These are phyloP conservation scores for Noctua pronuba DNA, from an alignment of 2,888 invertebrate species.

Conservation along the genomic window DNA sequence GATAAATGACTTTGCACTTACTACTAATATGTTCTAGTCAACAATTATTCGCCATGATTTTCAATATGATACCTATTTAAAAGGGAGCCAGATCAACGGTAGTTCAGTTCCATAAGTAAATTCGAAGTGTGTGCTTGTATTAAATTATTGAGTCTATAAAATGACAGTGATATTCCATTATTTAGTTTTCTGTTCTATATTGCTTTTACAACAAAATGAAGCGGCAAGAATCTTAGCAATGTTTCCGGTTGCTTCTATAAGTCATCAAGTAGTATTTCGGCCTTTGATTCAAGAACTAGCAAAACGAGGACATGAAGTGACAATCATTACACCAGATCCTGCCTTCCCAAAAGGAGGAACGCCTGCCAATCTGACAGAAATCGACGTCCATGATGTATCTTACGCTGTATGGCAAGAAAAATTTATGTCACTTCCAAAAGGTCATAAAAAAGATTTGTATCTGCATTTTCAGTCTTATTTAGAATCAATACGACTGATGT, in stretches of 20 bases:
- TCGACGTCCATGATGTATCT: constrained; percentile 75
- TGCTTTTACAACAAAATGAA: constrained; percentile 16
- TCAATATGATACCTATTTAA: constrained; percentile 1
- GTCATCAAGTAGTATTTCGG: constrained; percentile 44
- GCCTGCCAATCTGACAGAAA: constrained; percentile 75
- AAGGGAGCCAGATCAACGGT: not conserved
- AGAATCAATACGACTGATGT: constrained; percentile 40
- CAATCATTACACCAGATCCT: constrained; percentile 53
- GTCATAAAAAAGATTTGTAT: constrained; percentile 18
- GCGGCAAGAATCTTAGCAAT: constrained; percentile 36
- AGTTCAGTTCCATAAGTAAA: not conserved
- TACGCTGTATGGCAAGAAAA: constrained; percentile 67
- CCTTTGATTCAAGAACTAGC: constrained; percentile 37
- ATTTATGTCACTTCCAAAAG: constrained; percentile 35
- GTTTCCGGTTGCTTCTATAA: constrained; percentile 38
- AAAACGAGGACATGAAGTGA: constrained; percentile 42
- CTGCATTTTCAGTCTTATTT: constrained; percentile 14
- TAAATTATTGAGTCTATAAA: not conserved
- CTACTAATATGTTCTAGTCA: not conserved
- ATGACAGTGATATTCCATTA: constrained; percentile 5
- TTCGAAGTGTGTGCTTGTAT: not conserved
- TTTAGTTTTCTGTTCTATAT: not conserved
- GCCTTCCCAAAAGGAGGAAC: constrained; percentile 70
- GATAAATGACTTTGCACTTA: constrained; percentile 19
- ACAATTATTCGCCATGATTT: not conserved